Evolutionary conservation across 2,888 invertebrate genomes (phyloP).

Genomic region (Caenorhabditis auriculariae): DNA sequence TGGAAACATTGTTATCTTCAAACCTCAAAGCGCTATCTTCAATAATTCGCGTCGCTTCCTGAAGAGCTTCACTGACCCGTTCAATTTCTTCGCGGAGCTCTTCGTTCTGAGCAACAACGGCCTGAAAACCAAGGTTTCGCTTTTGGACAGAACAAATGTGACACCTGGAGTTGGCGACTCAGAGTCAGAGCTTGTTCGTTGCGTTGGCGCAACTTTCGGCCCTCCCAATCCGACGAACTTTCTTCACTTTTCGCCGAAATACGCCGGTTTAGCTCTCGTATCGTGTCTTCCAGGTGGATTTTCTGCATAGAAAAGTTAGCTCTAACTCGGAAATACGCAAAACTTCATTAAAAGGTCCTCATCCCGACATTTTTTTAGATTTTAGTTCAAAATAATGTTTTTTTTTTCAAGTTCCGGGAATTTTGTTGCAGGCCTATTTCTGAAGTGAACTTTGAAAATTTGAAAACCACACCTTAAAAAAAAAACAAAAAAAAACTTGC

Average conservation of each 20-base stretch:
- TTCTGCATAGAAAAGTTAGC: slow-evolving; percentile 31
- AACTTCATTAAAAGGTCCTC: no score
- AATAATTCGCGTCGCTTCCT: slow-evolving; percentile 55
- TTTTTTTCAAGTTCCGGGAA: no score
- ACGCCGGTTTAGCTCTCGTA: slow-evolving; percentile 54
- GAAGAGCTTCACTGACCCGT: slow-evolving; percentile 46
- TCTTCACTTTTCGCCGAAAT: slow-evolving; percentile 49
- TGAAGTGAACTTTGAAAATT: no score
- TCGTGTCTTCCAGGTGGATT: slow-evolving; percentile 58
- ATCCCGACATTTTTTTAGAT: no score
- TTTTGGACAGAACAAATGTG: neutral
- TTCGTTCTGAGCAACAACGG: slow-evolving; percentile 53
- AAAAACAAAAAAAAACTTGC: no score
- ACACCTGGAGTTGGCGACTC: slow-evolving; percentile 53
- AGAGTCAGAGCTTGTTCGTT: slow-evolving; percentile 59
- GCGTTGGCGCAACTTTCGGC: slow-evolving; percentile 51
- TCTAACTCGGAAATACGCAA: neutral
- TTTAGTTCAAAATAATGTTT: no score
- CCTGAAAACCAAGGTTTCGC: slow-evolving; percentile 21
- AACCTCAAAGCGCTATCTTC: slow-evolving; percentile 48
- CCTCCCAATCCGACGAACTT: slow-evolving; percentile 52
- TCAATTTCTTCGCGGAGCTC: slow-evolving; percentile 49
- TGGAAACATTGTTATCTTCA: neutral
- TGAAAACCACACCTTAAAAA: no score
- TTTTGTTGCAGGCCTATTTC: no score